phyloP scores from a whole-genome alignment of 2,113 vertebrate genomes.

The Myotis yumanensis region DNA sequence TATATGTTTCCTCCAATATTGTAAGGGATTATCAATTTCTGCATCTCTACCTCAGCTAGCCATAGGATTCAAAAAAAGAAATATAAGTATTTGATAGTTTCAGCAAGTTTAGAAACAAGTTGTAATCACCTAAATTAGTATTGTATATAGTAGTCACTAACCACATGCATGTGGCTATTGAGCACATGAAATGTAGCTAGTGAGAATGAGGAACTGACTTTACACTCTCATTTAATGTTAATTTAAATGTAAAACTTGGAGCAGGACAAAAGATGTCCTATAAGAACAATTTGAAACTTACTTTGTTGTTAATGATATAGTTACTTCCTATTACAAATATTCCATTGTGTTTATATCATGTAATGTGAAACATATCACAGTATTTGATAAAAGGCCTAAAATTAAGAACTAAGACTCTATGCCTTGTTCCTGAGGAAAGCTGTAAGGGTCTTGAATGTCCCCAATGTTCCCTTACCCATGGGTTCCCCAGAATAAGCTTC shows the following conservation, averaged over 20 bases:
- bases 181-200: background rate
- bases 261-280: background rate
- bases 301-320: background rate
- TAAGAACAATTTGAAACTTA: background rate
- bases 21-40: background rate
- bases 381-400: background rate
- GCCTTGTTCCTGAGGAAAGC: background rate
- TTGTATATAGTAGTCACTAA: background rate
- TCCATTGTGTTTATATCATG: background rate
- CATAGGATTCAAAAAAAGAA: background rate
- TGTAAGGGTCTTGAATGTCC: background rate
- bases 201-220: background rate
- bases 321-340: background rate
- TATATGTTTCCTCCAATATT: background rate
- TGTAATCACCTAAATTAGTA: background rate
- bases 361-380: background rate
- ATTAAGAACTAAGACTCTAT: background rate
- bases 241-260: background rate
- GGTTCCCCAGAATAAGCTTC: background rate
- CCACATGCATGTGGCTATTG: fast-evolving
- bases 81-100: background rate
- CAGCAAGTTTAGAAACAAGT: background rate
- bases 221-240: background rate
- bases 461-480: fast-evolving
- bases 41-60: background rate